Percentiles rank a stretch among this genome's conserved stretches.
phyloP scores from a whole-genome alignment of 2,888 invertebrate species.

The Heteromyza rotundicornis region DNA sequence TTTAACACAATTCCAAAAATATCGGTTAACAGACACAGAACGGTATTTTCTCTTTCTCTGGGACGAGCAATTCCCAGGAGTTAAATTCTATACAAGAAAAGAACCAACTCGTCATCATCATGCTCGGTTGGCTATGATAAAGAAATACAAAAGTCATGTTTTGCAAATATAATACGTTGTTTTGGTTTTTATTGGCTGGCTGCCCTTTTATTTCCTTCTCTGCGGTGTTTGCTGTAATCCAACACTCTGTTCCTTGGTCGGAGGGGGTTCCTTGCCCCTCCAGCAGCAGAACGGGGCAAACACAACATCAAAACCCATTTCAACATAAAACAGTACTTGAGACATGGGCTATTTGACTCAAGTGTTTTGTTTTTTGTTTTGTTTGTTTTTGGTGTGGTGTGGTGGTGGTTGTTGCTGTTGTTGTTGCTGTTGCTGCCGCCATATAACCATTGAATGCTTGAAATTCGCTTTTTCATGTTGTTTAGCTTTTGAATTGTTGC shows the following conservation, averaged over 20 bases:
- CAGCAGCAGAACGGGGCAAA: too few relatives aligned
- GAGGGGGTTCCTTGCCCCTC: not conserved
- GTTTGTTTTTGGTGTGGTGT: too few relatives aligned
- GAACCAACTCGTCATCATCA: too few relatives aligned
- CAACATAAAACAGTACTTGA: conserved; percentile 53
- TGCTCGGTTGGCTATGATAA: too few relatives aligned
- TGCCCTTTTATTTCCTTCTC: too few relatives aligned
- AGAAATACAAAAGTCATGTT: too few relatives aligned
- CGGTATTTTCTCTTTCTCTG: not conserved
- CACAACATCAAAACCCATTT: conserved; percentile 40
- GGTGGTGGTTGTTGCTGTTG: conserved; percentile 24
- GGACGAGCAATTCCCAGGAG: not conserved
- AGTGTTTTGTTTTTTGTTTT: conserved; percentile 33
- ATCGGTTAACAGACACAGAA: not conserved
- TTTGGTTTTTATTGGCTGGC: too few relatives aligned
- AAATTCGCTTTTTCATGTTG: conserved; percentile 13
- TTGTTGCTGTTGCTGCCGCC: conserved; percentile 26
- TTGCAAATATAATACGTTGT: too few relatives aligned
- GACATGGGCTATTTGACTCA: conserved; percentile 48
- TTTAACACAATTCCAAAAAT: too few relatives aligned
- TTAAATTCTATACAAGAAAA: too few relatives aligned
- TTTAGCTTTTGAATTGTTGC: conserved; percentile 16
- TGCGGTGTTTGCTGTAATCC: too few relatives aligned
- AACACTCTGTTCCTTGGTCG: too few relatives aligned
- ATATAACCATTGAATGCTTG: conserved; percentile 13